phyloP scores from a whole-genome alignment of 2,797 vertebrate genomes.

The Muscicapa comitata region DNA sequence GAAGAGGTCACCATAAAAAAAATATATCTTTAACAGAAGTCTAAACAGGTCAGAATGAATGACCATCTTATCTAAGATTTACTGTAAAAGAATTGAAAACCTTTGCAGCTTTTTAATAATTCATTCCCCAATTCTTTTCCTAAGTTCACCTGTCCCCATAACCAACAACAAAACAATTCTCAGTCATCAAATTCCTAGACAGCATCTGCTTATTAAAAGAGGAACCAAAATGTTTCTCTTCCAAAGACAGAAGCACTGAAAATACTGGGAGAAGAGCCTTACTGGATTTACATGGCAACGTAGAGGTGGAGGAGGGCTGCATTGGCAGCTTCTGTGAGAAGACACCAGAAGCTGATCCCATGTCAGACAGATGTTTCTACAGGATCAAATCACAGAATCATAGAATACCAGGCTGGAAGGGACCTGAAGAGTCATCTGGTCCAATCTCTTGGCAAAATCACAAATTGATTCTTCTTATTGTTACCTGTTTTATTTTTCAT shows the following conservation, averaged over 20 bases:
- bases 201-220: background rate
- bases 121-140: background rate
- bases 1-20: background rate
- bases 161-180: background rate
- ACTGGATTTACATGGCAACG: background rate
- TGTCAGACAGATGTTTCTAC: background rate
- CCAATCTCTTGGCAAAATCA: background rate
- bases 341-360: background rate
- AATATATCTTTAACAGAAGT: background rate
- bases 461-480: background rate
- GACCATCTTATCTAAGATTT: background rate
- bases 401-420: background rate
- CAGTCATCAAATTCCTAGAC: background rate
- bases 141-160: background rate
- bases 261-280: background rate
- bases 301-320: accelerated
- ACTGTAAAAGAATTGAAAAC: background rate
- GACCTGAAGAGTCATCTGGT: background rate
- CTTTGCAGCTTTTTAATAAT: background rate
- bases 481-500: background rate
- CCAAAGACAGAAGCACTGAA: background rate
- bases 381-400: background rate
- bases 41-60: background rate
- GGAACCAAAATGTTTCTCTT: background rate
- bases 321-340: background rate